phyloP scores from a whole-genome alignment of 1,140 invertebrate species.

The Camponotus pennsylvanicus region DNA sequence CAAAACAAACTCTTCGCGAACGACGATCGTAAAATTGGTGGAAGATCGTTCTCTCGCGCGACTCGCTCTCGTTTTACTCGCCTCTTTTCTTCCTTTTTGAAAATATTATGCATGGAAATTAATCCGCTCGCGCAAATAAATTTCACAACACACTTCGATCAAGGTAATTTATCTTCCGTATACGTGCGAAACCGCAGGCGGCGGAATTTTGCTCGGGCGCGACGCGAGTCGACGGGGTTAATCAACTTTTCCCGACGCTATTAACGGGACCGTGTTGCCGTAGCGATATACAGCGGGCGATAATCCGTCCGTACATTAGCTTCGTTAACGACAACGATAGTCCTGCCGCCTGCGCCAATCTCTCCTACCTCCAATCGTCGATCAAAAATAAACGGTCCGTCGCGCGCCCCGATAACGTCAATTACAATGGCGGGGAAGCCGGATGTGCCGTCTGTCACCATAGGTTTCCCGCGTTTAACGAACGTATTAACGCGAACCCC shows the following conservation, averaged over 20 bases:
- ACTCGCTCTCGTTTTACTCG: neutral
- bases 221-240: slow-evolving; percentile 27
- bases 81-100: neutral
- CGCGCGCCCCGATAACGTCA: slow-evolving; percentile 55
- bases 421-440: slow-evolving; percentile 28
- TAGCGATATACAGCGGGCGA: slow-evolving; percentile 15
- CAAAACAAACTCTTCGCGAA: neutral
- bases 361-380: slow-evolving; percentile 38
- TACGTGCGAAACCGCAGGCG: slow-evolving; percentile 13
- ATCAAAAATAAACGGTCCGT: slow-evolving; percentile 57
- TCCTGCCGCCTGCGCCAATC: neutral
- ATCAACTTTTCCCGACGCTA: slow-evolving; percentile 54
- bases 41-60: neutral
- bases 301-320: slow-evolving; percentile 58
- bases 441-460: slow-evolving; percentile 38
- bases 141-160: slow-evolving; percentile 26
- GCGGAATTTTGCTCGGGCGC: neutral
- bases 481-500: slow-evolving; percentile 27
- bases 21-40: neutral
- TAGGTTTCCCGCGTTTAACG: slow-evolving; percentile 42
- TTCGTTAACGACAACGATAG: slow-evolving; percentile 51
- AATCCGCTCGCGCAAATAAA: neutral
- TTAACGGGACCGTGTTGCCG: slow-evolving; percentile 42
- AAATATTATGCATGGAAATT: neutral
- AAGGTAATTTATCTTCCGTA: slow-evolving; percentile 32